These are phyloP conservation scores for Pycnonotus jocosus DNA, from an alignment of 2,113 vertebrate genomes.

Conservation along the genomic window DNA sequence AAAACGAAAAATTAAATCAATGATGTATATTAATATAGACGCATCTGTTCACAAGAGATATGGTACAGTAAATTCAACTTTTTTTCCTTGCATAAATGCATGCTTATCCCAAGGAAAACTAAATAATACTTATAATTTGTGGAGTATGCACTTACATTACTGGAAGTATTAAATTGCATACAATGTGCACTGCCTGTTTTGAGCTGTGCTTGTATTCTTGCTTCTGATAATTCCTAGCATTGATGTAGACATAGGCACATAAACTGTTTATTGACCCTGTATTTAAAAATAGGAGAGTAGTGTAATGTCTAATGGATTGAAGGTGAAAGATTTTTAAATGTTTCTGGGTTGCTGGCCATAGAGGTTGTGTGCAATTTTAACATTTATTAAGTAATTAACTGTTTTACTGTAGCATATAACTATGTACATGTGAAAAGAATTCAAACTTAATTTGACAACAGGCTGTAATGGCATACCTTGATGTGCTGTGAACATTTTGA, in stretches of 20 bases:
- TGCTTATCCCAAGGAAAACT: slow-evolving; percentile 44
- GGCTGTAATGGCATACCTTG: not conserved
- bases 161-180: slow-evolving; percentile 12
- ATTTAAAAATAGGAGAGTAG: slow-evolving; percentile 45
- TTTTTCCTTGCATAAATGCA: slow-evolving; percentile 47
- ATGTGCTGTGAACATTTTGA: slow-evolving; percentile 26
- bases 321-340: slow-evolving; percentile 35
- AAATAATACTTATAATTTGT: slow-evolving; percentile 26
- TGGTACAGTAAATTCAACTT: slow-evolving; percentile 62
- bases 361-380: not conserved
- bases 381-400: slow-evolving; percentile 10
- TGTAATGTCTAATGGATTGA: not conserved
- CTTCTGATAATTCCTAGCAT: slow-evolving; percentile 15
- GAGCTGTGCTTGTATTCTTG: slow-evolving; percentile 10
- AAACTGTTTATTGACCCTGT: slow-evolving; percentile 43
- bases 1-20: slow-evolving; percentile 77
- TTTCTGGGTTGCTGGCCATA: slow-evolving; percentile 21
- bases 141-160: not conserved
- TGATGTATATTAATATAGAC: slow-evolving; percentile 69
- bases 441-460: not conserved
- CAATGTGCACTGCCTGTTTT: not conserved
- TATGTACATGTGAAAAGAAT: not conserved
- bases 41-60: slow-evolving; percentile 67
- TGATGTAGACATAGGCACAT: not conserved
- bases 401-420: not conserved